Percentiles rank a stretch among this genome's conserved stretches.
phyloP scores from a whole-genome alignment of 2,797 vertebrate genomes.

The Rhinoraja longicauda region DNA sequence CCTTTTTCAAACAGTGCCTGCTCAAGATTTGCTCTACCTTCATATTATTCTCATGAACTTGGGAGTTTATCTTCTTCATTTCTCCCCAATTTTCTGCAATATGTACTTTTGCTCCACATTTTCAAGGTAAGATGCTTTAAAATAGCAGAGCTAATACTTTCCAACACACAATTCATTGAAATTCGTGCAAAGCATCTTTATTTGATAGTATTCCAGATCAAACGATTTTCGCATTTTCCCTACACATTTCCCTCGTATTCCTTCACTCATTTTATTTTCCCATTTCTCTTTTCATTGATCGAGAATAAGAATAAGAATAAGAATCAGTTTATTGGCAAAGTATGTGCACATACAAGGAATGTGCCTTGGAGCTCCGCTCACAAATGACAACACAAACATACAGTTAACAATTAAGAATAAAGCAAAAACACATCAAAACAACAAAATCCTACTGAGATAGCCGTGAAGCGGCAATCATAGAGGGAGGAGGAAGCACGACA shows the following conservation, averaged over 20 bases:
- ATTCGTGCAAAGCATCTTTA: neutral
- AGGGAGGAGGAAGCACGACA: neutral
- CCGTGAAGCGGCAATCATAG: neutral
- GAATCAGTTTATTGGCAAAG: too few species aligned
- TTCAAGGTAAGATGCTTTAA: neutral
- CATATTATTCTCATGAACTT: too few species aligned
- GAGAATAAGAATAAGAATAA: too few species aligned
- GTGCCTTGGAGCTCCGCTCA: too few species aligned
- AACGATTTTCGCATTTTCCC: neutral
- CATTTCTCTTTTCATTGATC: neutral
- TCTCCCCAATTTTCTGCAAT: neutral
- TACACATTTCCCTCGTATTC: neutral
- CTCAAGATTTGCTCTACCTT: neutral
- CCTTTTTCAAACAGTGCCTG: neutral
- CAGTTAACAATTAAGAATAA: too few species aligned
- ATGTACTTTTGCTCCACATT: neutral
- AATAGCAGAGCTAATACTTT: too few species aligned
- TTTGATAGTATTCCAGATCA: neutral
- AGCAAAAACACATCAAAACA: too few species aligned
- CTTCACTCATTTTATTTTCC: neutral
- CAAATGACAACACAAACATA: too few species aligned
- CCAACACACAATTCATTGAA: neutral
- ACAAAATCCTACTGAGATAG: neutral
- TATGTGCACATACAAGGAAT: too few species aligned
- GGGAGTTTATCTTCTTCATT: neutral